Conservation (phyloP, 2,113 vertebrate genomes). For the Asarcornis scutulata region DNA sequence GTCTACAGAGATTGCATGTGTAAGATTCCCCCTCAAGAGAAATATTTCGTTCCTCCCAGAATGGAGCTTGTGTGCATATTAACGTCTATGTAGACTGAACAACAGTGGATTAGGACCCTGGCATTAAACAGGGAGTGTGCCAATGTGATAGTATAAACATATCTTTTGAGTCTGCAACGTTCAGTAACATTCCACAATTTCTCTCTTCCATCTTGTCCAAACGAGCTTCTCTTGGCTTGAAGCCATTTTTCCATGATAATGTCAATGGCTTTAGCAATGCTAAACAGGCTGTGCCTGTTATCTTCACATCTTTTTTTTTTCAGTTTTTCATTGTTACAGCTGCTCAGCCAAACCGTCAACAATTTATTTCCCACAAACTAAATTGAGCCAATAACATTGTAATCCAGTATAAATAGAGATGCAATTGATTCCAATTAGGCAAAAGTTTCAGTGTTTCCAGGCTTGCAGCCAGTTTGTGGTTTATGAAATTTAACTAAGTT, state of each 20-base stretch:
- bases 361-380: constrained; percentile 65
- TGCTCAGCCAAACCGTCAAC: constrained; percentile 52
- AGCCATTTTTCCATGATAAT: constrained; percentile 36
- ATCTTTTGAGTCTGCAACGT: background rate
- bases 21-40: background rate
- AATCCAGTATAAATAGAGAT: constrained; percentile 62
- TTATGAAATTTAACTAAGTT: constrained; percentile 74
- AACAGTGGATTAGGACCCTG: background rate
- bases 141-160: background rate
- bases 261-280: constrained; percentile 45
- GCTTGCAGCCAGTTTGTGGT: constrained; percentile 65
- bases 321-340: constrained; percentile 60
- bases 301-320: background rate
- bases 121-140: constrained; percentile 1
- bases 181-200: constrained; percentile 24
- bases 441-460: constrained; percentile 75
- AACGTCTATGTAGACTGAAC: background rate
- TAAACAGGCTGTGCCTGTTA: constrained; percentile 40
- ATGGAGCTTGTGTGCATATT: background rate
- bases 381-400: constrained; percentile 63
- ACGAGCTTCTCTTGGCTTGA: constrained; percentile 45
- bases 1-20: background rate
- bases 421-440: constrained; percentile 71
- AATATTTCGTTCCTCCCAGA: background rate
- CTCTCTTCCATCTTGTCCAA: constrained; percentile 45